These are phyloP conservation scores for Papilio dardanus DNA, from an alignment of 1,140 invertebrate genomes.

Conservation along the genomic window DNA sequence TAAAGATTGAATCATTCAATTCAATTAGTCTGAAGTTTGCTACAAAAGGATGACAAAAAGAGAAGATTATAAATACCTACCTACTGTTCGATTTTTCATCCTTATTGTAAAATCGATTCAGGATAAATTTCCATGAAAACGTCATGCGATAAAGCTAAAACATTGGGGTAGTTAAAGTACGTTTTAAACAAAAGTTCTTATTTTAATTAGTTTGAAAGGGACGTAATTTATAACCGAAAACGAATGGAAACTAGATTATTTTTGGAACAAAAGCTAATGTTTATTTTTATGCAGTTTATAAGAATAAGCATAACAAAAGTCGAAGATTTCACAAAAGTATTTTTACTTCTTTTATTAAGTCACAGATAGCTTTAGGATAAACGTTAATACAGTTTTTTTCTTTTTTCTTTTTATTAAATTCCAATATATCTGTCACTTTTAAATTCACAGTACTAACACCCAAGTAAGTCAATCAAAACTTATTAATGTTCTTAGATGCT, in stretches of 20 bases:
- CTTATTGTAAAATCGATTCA: conserved; percentile 13
- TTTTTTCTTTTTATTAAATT: conserved; percentile 7
- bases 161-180: no score
- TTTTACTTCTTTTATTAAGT: not conserved
- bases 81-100: conserved; percentile 20
- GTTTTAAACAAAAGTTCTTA: no score
- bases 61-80: no score
- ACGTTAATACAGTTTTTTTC: not conserved
- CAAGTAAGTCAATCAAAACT: not conserved
- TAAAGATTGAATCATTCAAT: conserved; percentile 5
- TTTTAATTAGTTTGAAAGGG: no score
- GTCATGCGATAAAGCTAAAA: not conserved
- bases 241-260: no score
- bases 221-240: no score
- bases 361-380: not conserved
- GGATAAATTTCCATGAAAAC: not conserved
- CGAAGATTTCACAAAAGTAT: no score
- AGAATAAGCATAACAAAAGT: not conserved
- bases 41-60: conserved; percentile 32
- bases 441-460: not conserved
- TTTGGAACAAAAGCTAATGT: no score
- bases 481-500: not conserved
- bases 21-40: conserved; percentile 59
- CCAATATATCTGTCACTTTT: conserved; percentile 14
- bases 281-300: no score